Evolutionary conservation across 2,797 vertebrate genomes (phyloP), one percentile per base, ranked within the genome.

Genomic region (Momotus momota): DNA sequence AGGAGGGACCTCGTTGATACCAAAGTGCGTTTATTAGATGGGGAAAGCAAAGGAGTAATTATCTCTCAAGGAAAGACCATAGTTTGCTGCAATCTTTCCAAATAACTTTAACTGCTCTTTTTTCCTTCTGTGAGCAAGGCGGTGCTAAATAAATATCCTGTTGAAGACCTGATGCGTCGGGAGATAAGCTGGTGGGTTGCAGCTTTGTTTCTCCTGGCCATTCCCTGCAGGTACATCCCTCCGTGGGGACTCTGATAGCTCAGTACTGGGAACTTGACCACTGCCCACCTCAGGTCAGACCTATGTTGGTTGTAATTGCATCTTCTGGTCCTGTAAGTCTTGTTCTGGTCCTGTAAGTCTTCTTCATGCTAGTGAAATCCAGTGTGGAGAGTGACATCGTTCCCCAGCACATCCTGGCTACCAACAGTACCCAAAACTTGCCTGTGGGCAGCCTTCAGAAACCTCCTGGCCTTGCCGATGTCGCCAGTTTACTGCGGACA

Each of bases 321-420:
- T 41, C 48, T 29, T 35, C 35, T 35, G 35, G 35, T 35, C 35
- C 35, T 35, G 35, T 35, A 35, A 35, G 35, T 35, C 35, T n/a
- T n/a, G n/a, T n/a, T 51, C 46, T 31, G 33, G 31, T 57, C 11
- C 70, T 35, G 3, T 3, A 27, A 45, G 9, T 31, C 45, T 40
- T 35, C 38, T 40, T 35, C n/a, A 9, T 13, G 6, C 9, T 25
- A 5, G 61, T 23, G 49, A 41, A 46, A 74, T 12, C 22, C 62
- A n/a, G n/a, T 0, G 0, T 3, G 20, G 64, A 31, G 52, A 20
- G 21, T 6, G 22, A 31, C 54, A 18, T 35, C 3, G 1, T 43
- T 58, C 31, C 40, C 25, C 1, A 0, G 27, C 11, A 33, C 45
- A 4, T 29, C 3, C 0, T 9, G 33, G 26, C 55, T 21, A 16